Base-by-base conservation (phyloP, 2,888 invertebrate species). In the Augiades crinisus region DNA sequence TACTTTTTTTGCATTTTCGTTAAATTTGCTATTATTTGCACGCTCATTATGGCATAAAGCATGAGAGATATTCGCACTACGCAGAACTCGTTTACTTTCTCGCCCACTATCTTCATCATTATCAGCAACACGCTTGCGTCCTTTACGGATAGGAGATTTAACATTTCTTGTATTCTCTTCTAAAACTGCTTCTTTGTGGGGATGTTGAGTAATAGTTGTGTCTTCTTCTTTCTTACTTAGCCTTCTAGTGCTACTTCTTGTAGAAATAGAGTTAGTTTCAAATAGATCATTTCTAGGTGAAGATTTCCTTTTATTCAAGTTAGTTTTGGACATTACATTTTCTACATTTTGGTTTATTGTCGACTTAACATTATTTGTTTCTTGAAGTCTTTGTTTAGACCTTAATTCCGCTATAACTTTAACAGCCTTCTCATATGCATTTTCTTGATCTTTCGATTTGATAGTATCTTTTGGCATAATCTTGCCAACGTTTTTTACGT, bases 401-500 rank as follows among this genome's bases (percentile, higher is more conserved):
- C 75, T 84, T 13, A 76, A 45, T 63, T 80, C 76, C 13, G 76
- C 63, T 68, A 84, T 75, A 27, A 83, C 62, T 66, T 71, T 75
- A 1, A 76, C 66, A 33, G 86, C 81, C 50, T 81, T 85, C 58
- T 81, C 79, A 63, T 81, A 83, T 24, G 72, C 74, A 27, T 59
- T 57, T 63, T 77, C 78, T 45, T 72, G 65, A 57, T 81, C 76
- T 8, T 76, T 53, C 30, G 70, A 57, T 16, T 62, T 62, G 40
- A 62, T 58, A 53, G 57, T 54, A n/a, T 43, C 47, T 19, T 55
- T 57, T 19, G 49, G 8, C 57, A 57, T 44, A 58, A 55, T 54
- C 56, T 57, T 30, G 55, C 43, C 12, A 57, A 55, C 54, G 55
- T 65, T 72, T 22, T 57, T 57, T 60, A 65, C 70, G 12, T 54